Evolutionary conservation across 2,888 invertebrate species (phyloP).

Genomic region (Ennomos erosarius): DNA sequence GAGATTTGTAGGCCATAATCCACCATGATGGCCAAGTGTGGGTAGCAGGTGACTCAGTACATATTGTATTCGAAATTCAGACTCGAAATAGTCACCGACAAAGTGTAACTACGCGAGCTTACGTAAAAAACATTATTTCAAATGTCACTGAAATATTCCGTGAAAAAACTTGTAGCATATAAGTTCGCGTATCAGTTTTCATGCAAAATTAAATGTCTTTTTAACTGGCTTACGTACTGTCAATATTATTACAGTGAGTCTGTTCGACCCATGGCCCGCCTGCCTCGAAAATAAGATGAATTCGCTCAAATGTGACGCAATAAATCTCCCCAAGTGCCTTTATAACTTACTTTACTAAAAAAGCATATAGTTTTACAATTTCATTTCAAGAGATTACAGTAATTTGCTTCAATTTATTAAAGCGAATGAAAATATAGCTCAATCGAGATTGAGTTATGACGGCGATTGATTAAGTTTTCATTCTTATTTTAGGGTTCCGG

Average conservation of each 20-base stretch:
- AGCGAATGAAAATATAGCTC: slow-evolving; percentile 11
- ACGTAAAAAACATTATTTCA: no score
- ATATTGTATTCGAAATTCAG: no score
- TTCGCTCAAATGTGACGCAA: slow-evolving; percentile 35
- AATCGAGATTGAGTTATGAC: slow-evolving; percentile 12
- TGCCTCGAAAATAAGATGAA: slow-evolving; percentile 39
- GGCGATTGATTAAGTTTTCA: slow-evolving; percentile 18
- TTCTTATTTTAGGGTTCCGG: no score
- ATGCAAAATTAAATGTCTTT: no score
- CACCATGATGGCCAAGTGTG: no score
- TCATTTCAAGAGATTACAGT: neutral
- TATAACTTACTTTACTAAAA: slow-evolving; percentile 29
- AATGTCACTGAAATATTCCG: no score
- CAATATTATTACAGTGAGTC: slow-evolving; percentile 16
- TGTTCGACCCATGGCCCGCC: slow-evolving; percentile 19
- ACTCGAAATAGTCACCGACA: no score
- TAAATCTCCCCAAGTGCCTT: slow-evolving; percentile 36
- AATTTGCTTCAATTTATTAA: slow-evolving; percentile 12
- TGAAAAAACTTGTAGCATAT: no score
- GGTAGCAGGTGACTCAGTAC: no score
- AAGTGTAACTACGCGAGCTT: no score
- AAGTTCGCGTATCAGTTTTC: no score
- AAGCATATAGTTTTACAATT: slow-evolving; percentile 28
- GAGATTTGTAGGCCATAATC: no score
- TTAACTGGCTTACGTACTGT: slow-evolving; percentile 14